Percentiles rank a stretch among this genome's conserved stretches.
phyloP scores from a whole-genome alignment of 2,113 vertebrate species.

The Acanthisitta chloris region DNA sequence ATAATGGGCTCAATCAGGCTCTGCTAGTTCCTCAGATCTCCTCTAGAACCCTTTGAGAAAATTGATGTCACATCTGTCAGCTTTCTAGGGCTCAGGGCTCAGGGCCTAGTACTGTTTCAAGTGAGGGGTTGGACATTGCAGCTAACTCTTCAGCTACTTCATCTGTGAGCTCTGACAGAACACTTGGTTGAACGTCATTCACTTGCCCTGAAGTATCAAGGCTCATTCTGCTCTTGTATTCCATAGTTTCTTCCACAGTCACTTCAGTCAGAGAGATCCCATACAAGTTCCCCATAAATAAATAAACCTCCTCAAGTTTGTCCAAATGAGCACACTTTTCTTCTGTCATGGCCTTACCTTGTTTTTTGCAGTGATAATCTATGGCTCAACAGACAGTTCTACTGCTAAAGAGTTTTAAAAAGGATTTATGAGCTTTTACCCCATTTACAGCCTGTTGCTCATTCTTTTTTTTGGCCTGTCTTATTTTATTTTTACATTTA shows the following conservation, averaged over 20 bases:
- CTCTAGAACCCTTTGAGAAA: not conserved
- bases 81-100: not conserved
- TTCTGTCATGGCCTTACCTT: not conserved
- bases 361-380: not conserved
- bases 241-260: not conserved
- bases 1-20: not conserved
- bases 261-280: not conserved
- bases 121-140: not conserved
- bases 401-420: not conserved
- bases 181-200: not conserved
- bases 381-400: not conserved
- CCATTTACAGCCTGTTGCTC: not conserved
- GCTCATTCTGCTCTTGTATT: not conserved
- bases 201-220: not conserved
- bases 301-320: not conserved
- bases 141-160: not conserved
- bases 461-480: not conserved
- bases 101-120: not conserved
- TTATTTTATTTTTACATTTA: conserved; percentile 18
- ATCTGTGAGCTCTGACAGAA: not conserved
- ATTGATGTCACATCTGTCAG: not conserved
- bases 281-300: not conserved
- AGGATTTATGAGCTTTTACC: not conserved
- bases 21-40: not conserved
- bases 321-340: not conserved